Evolutionary conservation across 2,113 vertebrate species (phyloP).

Genomic region (Bolborhynchus lineola): DNA sequence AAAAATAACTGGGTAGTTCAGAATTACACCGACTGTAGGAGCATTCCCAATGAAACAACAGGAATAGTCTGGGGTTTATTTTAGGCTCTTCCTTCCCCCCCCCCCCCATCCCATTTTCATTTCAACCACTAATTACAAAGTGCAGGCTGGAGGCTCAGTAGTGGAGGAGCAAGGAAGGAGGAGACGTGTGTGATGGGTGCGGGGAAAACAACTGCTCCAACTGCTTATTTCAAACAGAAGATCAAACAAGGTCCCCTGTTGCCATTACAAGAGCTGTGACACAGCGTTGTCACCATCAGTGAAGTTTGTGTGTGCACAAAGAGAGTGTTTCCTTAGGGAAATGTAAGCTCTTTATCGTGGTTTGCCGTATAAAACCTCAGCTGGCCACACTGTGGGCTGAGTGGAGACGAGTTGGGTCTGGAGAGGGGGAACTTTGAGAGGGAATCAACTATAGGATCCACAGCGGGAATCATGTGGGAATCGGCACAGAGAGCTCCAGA

Average conservation of each 20-base stretch:
- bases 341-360: background rate
- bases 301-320: background rate
- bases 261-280: background rate
- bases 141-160: background rate
- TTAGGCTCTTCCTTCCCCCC: background rate
- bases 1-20: background rate
- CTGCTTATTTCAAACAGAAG: background rate
- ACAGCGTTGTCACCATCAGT: background rate
- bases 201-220: background rate
- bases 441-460: background rate
- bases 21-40: background rate
- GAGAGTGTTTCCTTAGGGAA: background rate
- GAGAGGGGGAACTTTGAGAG: background rate
- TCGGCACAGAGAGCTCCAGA: background rate
- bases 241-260: constrained; percentile 1
- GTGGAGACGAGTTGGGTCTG: background rate
- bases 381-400: background rate
- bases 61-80: constrained; percentile 33
- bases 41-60: background rate
- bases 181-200: background rate
- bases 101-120: background rate
- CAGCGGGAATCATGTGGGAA: background rate
- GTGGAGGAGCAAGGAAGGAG: constrained; percentile 23
- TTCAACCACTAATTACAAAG: constrained; percentile 60
- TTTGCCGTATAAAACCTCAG: background rate